A percentile compares a stretch with the other conserved stretches of the same genome.
phyloP scores from a whole-genome alignment of 2,797 vertebrate species.

The Vipera ursinii region DNA sequence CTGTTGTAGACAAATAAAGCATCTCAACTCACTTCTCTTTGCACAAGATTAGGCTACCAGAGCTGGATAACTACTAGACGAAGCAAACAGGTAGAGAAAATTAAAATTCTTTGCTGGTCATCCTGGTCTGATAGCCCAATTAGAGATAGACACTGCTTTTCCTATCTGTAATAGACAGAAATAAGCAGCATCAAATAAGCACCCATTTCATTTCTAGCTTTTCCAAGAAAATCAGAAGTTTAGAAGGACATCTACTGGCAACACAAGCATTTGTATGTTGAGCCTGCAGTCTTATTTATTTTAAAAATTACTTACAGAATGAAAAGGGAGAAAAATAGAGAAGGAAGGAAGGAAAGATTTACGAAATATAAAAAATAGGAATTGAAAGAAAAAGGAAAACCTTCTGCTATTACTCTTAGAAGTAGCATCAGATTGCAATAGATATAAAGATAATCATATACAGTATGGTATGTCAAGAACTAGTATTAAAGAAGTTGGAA shows the following conservation, averaged over 20 bases:
- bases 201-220: neutral
- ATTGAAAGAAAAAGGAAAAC: neutral
- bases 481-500: neutral
- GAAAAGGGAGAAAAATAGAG: neutral
- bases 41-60: neutral
- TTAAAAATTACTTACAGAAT: neutral
- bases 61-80: neutral
- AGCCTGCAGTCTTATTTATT: neutral
- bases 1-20: neutral
- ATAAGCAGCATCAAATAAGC: neutral
- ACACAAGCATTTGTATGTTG: neutral
- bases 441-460: neutral
- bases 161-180: neutral
- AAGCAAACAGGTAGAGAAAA: neutral
- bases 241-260: slow-evolving; percentile 64
- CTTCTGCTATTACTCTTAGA: neutral
- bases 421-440: neutral
- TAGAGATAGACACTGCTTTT: neutral
- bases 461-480: neutral
- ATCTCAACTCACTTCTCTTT: neutral
- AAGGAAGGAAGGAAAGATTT: neutral
- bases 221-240: slow-evolving; percentile 48
- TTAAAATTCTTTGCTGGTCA: neutral
- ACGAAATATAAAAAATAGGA: neutral
- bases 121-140: neutral